These are phyloP conservation scores for Glyptemys insculpta DNA, from an alignment of 2,797 vertebrate species.

Conservation along the genomic window DNA sequence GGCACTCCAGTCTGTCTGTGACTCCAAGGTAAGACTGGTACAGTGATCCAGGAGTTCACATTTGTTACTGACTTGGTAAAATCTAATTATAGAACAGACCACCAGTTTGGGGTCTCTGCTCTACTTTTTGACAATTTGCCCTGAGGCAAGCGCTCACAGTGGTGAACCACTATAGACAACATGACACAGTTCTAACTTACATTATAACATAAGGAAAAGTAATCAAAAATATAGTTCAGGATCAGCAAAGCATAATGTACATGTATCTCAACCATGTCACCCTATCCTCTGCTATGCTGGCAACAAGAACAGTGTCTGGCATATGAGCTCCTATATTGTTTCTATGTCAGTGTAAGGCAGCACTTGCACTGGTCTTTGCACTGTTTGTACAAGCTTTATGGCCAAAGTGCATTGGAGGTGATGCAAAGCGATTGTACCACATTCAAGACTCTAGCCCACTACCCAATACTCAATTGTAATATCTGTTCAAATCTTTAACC, in stretches of 20 bases:
- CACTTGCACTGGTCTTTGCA: not conserved
- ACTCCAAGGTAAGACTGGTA: not conserved
- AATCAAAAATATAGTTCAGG: not conserved
- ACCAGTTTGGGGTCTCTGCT: too few species aligned
- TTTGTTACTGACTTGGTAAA: not conserved
- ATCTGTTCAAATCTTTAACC: too few species aligned
- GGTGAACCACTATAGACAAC: too few species aligned
- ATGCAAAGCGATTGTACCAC: conserved; percentile 3
- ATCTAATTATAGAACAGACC: not conserved
- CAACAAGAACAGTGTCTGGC: not conserved
- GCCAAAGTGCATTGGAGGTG: not conserved
- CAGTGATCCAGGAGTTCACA: not conserved
- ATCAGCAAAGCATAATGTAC: not conserved
- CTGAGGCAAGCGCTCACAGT: too few species aligned
- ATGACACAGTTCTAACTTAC: too few species aligned
- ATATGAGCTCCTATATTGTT: conserved; percentile 13
- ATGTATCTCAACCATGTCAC: not conserved
- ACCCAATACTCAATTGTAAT: too few species aligned
- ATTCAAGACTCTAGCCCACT: too few species aligned
- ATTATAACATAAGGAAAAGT: too few species aligned
- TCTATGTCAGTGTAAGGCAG: not conserved
- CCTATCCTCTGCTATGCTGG: not conserved
- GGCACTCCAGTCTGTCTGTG: not conserved
- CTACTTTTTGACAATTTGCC: too few species aligned
- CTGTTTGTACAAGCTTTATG: conserved; percentile 37